A percentile compares a stretch with the other conserved stretches of the same genome.
phyloP scores from a whole-genome alignment of 2,113 vertebrate species.

The Crotalus tigris region DNA sequence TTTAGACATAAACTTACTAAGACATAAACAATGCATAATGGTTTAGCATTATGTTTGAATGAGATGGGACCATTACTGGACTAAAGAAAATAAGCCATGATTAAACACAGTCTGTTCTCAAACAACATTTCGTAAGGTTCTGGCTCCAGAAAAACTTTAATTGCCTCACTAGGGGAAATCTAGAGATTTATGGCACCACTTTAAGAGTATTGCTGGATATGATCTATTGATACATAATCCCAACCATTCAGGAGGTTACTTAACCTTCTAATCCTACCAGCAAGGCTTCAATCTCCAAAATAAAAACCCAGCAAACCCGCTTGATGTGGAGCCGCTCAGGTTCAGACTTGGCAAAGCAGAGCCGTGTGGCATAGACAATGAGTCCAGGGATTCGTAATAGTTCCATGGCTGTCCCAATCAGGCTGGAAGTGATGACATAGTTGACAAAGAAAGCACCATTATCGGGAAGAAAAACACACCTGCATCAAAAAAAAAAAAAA shows the following conservation, averaged over 20 bases:
- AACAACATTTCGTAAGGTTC: not conserved
- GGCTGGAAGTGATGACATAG: slow-evolving; percentile 89
- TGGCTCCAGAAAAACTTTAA: not conserved
- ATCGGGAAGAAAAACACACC: slow-evolving; percentile 96
- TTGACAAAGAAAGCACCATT: slow-evolving; percentile 96
- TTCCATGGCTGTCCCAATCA: slow-evolving; percentile 91
- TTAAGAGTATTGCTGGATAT: not conserved
- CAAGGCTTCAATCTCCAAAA: rapidly evolving
- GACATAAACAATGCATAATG: not conserved
- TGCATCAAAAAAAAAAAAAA: slow-evolving; percentile 48
- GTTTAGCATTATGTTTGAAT: not conserved
- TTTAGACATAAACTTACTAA: not conserved
- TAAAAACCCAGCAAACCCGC: slow-evolving; percentile 70
- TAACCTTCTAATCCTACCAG: not conserved
- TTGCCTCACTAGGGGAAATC: not conserved
- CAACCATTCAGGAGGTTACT: not conserved
- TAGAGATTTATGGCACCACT: not conserved
- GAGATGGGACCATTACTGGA: not conserved
- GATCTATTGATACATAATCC: not conserved
- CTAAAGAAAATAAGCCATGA: not conserved
- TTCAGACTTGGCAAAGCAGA: slow-evolving; percentile 90
- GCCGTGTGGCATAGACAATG: slow-evolving; percentile 80
- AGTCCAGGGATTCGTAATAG: slow-evolving; percentile 87
- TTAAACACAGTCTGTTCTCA: not conserved
- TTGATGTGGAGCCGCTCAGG: slow-evolving; percentile 89